Evolutionary conservation across 2,797 vertebrate genomes (phyloP).

Genomic region (Pseudochaenichthys georgianus): DNA sequence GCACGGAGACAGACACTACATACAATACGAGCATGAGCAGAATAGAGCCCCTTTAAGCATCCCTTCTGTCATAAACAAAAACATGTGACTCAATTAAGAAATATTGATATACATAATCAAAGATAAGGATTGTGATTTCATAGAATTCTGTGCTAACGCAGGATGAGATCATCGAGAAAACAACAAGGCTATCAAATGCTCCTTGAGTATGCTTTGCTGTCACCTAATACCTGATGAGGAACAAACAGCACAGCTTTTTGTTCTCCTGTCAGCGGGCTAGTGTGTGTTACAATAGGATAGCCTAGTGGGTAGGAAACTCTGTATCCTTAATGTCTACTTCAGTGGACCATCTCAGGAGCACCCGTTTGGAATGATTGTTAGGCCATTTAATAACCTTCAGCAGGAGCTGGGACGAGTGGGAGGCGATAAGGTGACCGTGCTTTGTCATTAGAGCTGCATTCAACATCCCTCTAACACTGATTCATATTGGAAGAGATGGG

Average conservation of each 20-base stretch:
- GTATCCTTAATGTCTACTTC: constrained; percentile 48
- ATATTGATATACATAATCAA: neutral
- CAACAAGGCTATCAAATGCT: constrained; percentile 72
- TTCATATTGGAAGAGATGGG: too few relatives aligned
- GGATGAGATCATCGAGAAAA: constrained; percentile 69
- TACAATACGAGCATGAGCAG: too few relatives aligned
- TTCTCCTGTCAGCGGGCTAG: constrained; percentile 61
- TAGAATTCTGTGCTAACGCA: constrained; percentile 27
- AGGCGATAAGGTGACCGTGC: too few relatives aligned
- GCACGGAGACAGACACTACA: too few relatives aligned
- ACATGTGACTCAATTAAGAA: neutral
- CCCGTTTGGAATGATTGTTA: too few relatives aligned
- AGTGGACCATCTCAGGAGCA: constrained; percentile 14
- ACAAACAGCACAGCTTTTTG: constrained; percentile 68
- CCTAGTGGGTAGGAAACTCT: constrained; percentile 62
- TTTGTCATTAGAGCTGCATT: too few relatives aligned
- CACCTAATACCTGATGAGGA: constrained; percentile 67
- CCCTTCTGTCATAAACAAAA: neutral
- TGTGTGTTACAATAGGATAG: constrained; percentile 56
- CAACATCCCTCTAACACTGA: too few relatives aligned
- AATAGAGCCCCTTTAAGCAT: neutral
- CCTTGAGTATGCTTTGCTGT: constrained; percentile 56
- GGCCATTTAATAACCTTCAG: too few relatives aligned
- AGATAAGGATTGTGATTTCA: constrained; percentile 35
- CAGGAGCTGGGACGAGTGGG: too few relatives aligned